These are phyloP conservation scores for Halictus rubicundus DNA, from an alignment of 1,140 invertebrate genomes.

Conservation along the genomic window DNA sequence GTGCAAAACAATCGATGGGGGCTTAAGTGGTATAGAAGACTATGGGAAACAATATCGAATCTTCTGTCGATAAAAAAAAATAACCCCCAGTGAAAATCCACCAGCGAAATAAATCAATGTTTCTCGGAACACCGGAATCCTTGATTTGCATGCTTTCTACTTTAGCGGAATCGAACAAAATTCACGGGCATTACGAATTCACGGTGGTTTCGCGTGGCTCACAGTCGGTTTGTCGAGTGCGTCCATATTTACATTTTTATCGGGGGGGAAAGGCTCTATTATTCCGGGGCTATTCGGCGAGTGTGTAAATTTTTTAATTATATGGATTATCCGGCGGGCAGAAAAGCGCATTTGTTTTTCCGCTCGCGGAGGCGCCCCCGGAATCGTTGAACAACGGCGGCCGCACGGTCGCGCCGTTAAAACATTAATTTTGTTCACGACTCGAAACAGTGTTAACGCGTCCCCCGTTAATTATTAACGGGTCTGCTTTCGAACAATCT, in stretches of 20 bases:
- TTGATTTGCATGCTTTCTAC: not conserved
- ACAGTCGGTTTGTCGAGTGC: not conserved
- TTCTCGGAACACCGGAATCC: not conserved
- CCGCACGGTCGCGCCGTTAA: not conserved
- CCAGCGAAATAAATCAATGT: not conserved
- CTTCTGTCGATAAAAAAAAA: no score
- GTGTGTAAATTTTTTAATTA: slow-evolving; percentile 25
- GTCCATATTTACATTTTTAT: not conserved
- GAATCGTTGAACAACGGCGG: slow-evolving; percentile 5
- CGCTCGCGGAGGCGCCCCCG: not conserved
- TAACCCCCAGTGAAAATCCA: no score
- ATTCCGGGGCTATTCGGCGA: not conserved
- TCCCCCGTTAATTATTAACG: slow-evolving; percentile 39
- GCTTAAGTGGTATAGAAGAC: no score
- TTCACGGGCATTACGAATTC: not conserved
- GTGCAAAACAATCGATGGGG: no score
- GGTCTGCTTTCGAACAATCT: slow-evolving; percentile 14
- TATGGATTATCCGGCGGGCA: not conserved
- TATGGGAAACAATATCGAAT: no score
- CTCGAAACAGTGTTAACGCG: slow-evolving; percentile 23
- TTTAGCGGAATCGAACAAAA: not conserved
- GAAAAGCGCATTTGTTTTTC: slow-evolving; percentile 7
- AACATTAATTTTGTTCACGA: slow-evolving; percentile 40
- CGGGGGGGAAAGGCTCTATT: not conserved
- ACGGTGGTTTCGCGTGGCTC: not conserved